phyloP scores from a whole-genome alignment of 2,113 vertebrate species.

The Xenopus borealis region DNA sequence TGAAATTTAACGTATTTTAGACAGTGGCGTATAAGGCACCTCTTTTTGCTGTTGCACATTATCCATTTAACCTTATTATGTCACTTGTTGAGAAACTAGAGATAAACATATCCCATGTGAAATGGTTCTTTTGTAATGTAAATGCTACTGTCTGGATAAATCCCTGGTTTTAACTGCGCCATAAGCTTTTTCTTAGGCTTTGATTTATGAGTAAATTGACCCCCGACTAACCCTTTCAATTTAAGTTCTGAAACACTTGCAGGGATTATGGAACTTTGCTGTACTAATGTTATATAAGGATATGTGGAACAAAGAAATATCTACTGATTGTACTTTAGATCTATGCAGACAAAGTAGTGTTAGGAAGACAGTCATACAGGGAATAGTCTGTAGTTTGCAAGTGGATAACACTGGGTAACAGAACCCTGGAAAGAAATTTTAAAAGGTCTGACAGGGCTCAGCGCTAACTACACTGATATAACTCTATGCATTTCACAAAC shows the following conservation, averaged over 20 bases:
- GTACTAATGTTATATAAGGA: slow-evolving; percentile 49
- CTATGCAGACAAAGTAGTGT: too few species aligned
- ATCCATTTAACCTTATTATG: slow-evolving; percentile 49
- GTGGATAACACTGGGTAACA: too few species aligned
- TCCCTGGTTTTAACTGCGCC: slow-evolving; percentile 40
- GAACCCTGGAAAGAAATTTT: too few species aligned
- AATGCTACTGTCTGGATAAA: slow-evolving; percentile 54
- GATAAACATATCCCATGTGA: slow-evolving; percentile 52
- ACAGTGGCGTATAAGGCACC: neutral
- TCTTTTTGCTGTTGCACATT: slow-evolving; percentile 22
- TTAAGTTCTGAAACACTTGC: slow-evolving; percentile 48
- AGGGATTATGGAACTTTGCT: slow-evolving; percentile 51
- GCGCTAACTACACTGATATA: too few species aligned
- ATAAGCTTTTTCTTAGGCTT: slow-evolving; percentile 47
- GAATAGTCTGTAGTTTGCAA: too few species aligned
- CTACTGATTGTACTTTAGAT: too few species aligned
- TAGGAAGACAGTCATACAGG: too few species aligned
- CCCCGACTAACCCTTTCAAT: slow-evolving; percentile 55
- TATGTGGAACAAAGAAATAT: too few species aligned
- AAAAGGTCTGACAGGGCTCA: too few species aligned
- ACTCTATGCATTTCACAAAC: too few species aligned
- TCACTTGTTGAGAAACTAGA: slow-evolving; percentile 47
- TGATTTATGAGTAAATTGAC: slow-evolving; percentile 55
- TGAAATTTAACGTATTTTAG: slow-evolving; percentile 43
- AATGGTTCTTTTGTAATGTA: slow-evolving; percentile 56